phyloP scores from a whole-genome alignment of 2,113 vertebrate species.

The Protobothrops mucrosquamatus region DNA sequence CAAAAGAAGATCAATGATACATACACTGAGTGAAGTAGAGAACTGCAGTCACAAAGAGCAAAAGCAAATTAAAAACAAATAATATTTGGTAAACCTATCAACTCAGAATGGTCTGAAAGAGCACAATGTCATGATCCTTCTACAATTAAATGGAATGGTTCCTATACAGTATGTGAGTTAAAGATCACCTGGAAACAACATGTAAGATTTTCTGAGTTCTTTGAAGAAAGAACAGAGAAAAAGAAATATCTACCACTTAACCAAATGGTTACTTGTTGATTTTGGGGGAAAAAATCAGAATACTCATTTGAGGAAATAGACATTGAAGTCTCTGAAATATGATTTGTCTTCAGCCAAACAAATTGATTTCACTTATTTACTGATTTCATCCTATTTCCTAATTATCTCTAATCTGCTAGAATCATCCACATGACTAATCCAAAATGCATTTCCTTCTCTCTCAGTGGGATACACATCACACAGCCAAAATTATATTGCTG shows the following conservation, averaged over 20 bases:
- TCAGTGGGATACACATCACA: not conserved
- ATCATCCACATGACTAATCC: not conserved
- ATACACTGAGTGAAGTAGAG: not conserved
- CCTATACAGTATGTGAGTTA: not conserved
- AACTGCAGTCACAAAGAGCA: not conserved
- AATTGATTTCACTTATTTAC: not conserved
- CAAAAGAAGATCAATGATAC: not conserved
- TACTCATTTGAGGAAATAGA: not conserved
- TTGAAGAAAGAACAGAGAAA: not conserved
- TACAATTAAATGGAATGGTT: not conserved
- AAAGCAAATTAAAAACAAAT: conserved; percentile 3
- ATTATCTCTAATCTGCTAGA: not conserved
- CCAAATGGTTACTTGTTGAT: not conserved
- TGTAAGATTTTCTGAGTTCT: not conserved
- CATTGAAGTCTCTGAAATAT: not conserved
- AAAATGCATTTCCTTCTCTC: not conserved
- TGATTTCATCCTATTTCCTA: not conserved
- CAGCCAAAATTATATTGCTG: not conserved
- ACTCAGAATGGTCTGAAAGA: not conserved
- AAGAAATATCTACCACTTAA: not conserved
- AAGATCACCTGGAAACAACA: not conserved
- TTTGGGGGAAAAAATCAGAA: not conserved
- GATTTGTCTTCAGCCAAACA: not conserved
- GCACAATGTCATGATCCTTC: not conserved
- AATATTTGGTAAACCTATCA: not conserved